These are phyloP conservation scores for Anadara kagoshimensis DNA, from an alignment of 1,140 invertebrate genomes.

Conservation along the genomic window DNA sequence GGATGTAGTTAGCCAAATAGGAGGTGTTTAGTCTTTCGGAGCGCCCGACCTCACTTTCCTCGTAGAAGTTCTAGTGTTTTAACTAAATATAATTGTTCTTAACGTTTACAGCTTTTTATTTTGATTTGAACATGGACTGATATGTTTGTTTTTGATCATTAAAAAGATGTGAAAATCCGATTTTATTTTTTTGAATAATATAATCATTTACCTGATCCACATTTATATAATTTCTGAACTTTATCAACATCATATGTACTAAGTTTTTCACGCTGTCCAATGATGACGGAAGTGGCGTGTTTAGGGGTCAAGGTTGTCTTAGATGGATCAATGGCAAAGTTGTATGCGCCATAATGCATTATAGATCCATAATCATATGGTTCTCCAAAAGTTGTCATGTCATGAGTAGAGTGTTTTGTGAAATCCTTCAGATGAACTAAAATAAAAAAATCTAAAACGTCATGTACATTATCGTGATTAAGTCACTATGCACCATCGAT, in stretches of 20 bases:
- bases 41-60: too few species aligned
- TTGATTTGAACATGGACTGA: too few species aligned
- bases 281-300: neutral
- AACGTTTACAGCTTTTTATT: neutral
- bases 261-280: constrained; percentile 10
- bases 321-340: constrained; percentile 80
- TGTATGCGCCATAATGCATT: constrained; percentile 98
- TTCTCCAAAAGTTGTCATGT: constrained; percentile 72
- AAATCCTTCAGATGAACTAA: constrained; percentile 56
- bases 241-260: constrained; percentile 9
- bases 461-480: too few species aligned
- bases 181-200: too few species aligned
- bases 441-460: neutral
- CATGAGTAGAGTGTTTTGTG: constrained; percentile 50
- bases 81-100: neutral
- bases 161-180: too few species aligned
- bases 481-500: neutral
- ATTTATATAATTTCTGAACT: constrained; percentile 11
- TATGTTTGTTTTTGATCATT: too few species aligned
- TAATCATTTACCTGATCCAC: constrained; percentile 6
- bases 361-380: constrained; percentile 93
- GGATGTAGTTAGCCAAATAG: neutral
- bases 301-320: constrained; percentile 74
- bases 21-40: too few species aligned
- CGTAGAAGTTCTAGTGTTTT: neutral